phyloP scores from a whole-genome alignment of 1,140 invertebrate genomes.

The Zophobas morio region DNA sequence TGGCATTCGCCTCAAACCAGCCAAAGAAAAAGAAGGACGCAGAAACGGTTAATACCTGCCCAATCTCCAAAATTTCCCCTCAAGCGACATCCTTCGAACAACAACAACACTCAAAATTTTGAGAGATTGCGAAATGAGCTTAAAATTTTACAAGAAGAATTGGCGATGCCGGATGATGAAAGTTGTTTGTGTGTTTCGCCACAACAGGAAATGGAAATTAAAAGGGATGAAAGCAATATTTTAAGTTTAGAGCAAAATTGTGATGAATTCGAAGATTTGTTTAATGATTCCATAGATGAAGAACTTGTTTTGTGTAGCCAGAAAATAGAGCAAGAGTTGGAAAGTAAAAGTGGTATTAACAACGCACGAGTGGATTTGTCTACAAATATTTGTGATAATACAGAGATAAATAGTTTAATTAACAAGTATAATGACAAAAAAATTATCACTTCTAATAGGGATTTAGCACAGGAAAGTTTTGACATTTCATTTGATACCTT shows the following conservation, averaged over 20 bases:
- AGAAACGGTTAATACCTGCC: slow-evolving; percentile 47
- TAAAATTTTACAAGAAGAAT: slow-evolving; percentile 59
- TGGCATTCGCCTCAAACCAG: slow-evolving; percentile 64
- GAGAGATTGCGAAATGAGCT: slow-evolving; percentile 63
- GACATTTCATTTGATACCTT: too few relatives aligned
- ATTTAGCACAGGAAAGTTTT: too few relatives aligned
- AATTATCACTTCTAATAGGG: too few relatives aligned
- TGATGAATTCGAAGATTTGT: slow-evolving; percentile 56
- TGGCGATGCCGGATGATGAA: slow-evolving; percentile 59
- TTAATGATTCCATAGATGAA: slow-evolving; percentile 63
- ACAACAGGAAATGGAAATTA: slow-evolving; percentile 57
- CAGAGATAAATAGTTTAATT: slow-evolving; percentile 42
- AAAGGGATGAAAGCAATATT: slow-evolving; percentile 42
- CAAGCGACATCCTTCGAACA: slow-evolving; percentile 57
- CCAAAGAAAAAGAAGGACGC: slow-evolving; percentile 54
- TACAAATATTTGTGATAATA: slow-evolving; percentile 27
- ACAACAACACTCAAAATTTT: slow-evolving; percentile 59
- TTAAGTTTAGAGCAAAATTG: slow-evolving; percentile 23
- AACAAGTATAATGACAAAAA: slow-evolving; percentile 7
- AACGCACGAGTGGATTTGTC: not conserved
- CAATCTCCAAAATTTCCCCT: slow-evolving; percentile 59
- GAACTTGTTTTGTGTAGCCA: slow-evolving; percentile 62
- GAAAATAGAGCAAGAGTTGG: slow-evolving; percentile 58
- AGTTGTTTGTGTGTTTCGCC: slow-evolving; percentile 57
- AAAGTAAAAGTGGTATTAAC: slow-evolving; percentile 33